Evolutionary conservation across 1,140 invertebrate genomes (phyloP).

Genomic region (Apolygus lucorum): DNA sequence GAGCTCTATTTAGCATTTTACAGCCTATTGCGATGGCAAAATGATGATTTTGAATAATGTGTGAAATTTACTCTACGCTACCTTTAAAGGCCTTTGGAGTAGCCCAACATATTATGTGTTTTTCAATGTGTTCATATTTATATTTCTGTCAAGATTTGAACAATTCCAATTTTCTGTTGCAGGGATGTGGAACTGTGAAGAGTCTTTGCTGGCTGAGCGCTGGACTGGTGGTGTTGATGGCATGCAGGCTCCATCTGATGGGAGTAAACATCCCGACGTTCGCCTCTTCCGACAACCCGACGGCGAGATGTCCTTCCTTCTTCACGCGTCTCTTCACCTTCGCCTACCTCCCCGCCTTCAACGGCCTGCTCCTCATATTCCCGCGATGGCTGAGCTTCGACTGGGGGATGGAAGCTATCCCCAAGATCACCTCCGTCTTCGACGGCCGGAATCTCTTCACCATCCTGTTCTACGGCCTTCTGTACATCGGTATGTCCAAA

Average conservation of each 20-base stretch:
- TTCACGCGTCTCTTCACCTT: slow-evolving; percentile 73
- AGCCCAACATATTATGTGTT: no score
- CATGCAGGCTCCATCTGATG: slow-evolving; percentile 52
- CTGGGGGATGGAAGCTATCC: slow-evolving; percentile 92
- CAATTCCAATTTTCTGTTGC: no score
- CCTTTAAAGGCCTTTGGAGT: no score
- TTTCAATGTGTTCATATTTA: no score
- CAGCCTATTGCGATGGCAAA: no score
- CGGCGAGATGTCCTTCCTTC: slow-evolving; percentile 62
- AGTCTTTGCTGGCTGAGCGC: slow-evolving; percentile 53
- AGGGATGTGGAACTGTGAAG: slow-evolving; percentile 50
- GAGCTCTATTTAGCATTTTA: no score
- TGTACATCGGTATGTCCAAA: slow-evolving; percentile 20
- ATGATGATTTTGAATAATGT: no score
- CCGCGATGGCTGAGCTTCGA: slow-evolving; percentile 82
- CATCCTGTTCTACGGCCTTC: slow-evolving; percentile 51
- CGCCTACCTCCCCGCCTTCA: slow-evolving; percentile 77
- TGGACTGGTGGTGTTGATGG: slow-evolving; percentile 48
- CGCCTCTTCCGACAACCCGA: slow-evolving; percentile 81
- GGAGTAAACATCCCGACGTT: slow-evolving; percentile 63
- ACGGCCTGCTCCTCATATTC: slow-evolving; percentile 70
- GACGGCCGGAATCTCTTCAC: slow-evolving; percentile 68
- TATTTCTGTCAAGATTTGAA: no score
- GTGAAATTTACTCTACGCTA: no score
- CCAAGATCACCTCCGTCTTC: slow-evolving; percentile 58